phyloP scores from a whole-genome alignment of 1,140 invertebrate species.

The Drosophila guanche region DNA sequence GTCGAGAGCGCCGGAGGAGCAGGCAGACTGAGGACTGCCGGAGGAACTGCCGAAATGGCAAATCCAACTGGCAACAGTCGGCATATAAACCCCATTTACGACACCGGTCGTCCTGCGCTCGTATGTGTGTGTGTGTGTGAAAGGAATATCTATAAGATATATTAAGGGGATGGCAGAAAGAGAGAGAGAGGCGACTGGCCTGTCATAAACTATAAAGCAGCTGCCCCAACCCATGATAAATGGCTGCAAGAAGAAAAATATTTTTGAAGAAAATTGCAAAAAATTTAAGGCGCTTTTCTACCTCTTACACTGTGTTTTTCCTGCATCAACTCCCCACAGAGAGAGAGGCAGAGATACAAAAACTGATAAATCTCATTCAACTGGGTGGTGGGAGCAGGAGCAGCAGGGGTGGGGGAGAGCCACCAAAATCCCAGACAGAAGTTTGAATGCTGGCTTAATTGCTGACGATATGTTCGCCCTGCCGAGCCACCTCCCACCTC shows the following conservation, averaged over 20 bases:
- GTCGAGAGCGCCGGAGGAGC: slow-evolving; percentile 1
- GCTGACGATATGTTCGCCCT: slow-evolving; percentile 69
- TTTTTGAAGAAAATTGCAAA: slow-evolving; percentile 37
- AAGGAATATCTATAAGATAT: slow-evolving; percentile 65
- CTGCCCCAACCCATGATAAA: slow-evolving; percentile 65
- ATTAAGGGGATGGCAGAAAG: neutral
- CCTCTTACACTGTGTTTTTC: too few relatives aligned
- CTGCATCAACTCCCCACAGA: too few relatives aligned
- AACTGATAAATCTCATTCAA: slow-evolving; percentile 65
- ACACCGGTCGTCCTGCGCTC: slow-evolving; percentile 36
- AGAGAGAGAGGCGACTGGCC: slow-evolving; percentile 32
- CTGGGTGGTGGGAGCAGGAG: neutral
- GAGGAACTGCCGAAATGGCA: slow-evolving; percentile 65
- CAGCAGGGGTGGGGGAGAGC: neutral
- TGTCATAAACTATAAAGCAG: slow-evolving; percentile 72
- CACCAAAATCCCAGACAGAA: slow-evolving; percentile 52
- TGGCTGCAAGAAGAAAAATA: slow-evolving; percentile 41
- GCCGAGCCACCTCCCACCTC: neutral
- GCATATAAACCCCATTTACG: slow-evolving; percentile 54
- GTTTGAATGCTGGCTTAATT: slow-evolving; percentile 76
- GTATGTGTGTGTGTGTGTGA: slow-evolving; percentile 16
- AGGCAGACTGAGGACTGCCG: neutral
- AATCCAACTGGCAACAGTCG: slow-evolving; percentile 59
- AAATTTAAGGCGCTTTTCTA: slow-evolving; percentile 15
- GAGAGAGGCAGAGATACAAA: neutral